Evolutionary conservation across 1,140 invertebrate genomes (phyloP).

Genomic region (Cherax quadricarinatus): DNA sequence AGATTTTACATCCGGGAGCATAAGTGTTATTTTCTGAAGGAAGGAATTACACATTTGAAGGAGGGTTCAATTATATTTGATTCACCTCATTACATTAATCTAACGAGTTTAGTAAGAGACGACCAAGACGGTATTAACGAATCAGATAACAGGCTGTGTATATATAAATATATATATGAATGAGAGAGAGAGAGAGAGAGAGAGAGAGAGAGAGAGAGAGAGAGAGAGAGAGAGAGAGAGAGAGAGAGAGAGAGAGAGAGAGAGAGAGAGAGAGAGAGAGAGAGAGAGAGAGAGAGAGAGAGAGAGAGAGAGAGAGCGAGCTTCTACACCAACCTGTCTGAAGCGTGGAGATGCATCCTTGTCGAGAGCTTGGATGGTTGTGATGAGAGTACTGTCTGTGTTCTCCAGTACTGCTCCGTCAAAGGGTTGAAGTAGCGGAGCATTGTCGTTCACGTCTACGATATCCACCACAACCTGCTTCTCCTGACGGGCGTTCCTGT

Average conservation of each 20-base stretch:
- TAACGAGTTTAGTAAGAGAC: too few relatives aligned
- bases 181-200: neutral
- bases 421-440: constrained; percentile 52
- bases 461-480: constrained; percentile 47
- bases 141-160: too few relatives aligned
- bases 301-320: neutral
- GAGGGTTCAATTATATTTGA: too few relatives aligned
- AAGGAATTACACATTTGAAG: too few relatives aligned
- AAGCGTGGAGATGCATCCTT: constrained; percentile 52
- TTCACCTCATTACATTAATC: too few relatives aligned
- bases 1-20: too few relatives aligned
- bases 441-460: constrained; percentile 63
- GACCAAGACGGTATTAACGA: too few relatives aligned
- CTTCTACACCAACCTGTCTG: constrained; percentile 9
- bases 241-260: neutral
- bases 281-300: neutral
- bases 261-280: too few relatives aligned
- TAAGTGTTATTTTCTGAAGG: too few relatives aligned
- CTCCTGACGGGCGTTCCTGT: constrained; percentile 55
- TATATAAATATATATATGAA: too few relatives aligned
- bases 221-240: neutral
- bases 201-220: neutral
- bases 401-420: constrained; percentile 55
- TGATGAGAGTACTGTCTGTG: constrained; percentile 56
- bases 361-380: constrained; percentile 50